Evolutionary conservation across 2,888 invertebrate genomes (phyloP), one percentile per base, ranked within the genome.

Genomic region (Apamea epomidion): DNA sequence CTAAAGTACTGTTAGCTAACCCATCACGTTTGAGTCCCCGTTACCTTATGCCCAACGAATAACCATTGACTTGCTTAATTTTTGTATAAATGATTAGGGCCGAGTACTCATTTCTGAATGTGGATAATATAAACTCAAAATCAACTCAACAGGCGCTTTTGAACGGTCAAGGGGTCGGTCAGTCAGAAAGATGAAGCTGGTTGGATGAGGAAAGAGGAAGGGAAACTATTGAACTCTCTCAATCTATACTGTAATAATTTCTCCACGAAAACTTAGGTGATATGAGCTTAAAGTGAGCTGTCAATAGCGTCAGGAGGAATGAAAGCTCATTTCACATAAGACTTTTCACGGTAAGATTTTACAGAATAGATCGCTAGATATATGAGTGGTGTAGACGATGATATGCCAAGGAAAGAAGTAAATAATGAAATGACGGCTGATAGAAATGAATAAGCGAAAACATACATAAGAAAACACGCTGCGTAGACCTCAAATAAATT

Each of bases 1-100:
- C 64, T 48, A 60, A 76, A 76, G 45, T 77, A 77, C 82, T 67
- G 84, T 84, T 86, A 25, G 18, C 6, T 76, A 81, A 76, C 82
- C 65, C 70, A 67, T 82, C 86, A 86, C 84, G 86, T 85, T 72
- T 81, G 54, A 54, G 67, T 64, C 64, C 74, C 77, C 70, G 77
- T 74, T 84, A 77, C 62, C n/a, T 71, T 58, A 29, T 74, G 32
- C 62, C 62, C 18, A 64, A 54, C 32, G 32, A 74, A 48, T 51
- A 54, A 67, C 64, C 32, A 62, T 62, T 37, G 37, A 25, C 37
- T 76, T 65, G 16, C 32, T 54, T 48, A 71, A 62, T 18, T 12
- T 29, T 62, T 74, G 18, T 45, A 64, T 18, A 45, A 37, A 14
- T 81, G 42, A 18, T 60, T 37, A 25, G n/a, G 60, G 65, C 65